Base-by-base conservation (phyloP, 2,113 vertebrate genomes). In the Rhizomys pruinosus region DNA sequence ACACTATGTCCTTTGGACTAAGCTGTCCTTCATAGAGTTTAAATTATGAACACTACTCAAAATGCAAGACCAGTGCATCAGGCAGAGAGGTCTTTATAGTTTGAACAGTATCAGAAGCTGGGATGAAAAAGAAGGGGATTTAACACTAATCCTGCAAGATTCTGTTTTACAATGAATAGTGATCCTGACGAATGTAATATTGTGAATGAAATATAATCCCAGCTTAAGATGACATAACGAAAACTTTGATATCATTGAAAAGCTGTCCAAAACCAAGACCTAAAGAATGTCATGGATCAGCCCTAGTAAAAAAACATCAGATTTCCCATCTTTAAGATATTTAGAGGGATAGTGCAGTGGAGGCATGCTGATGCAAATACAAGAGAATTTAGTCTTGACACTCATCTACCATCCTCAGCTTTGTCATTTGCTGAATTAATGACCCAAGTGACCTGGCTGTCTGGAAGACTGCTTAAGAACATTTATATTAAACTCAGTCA, bases 131-230 rank as follows among this genome's bases (percentile, higher is more conserved):
- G 92, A 95, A 79, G 37, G 27, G 22, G 66, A 86, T 25, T 97
- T 92, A 93, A 63, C 10, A 68, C 79, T 92, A 94, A 97, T 96
- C 92, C 84, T 94, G 5, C n/a, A 93, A 94, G 95, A 97, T 96
- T 96, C 93, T 76, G 88, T 94, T 82, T 94, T 89, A 91, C 91
- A 97, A 59, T 84, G 95, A 96, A 80, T 55, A 72, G 37, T 63
- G 76, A 97, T 92, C 71, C 69, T 19, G 10, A 89, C 29, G 78
- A 95, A 89, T 64, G 42, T 66, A 79, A 93, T 88, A 91, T 79
- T 93, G 57, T 92, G 94, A 95, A 93, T 96, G 95, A 94, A 89
- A 97, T 92, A 72, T 90, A 91, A 94, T 87, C 71, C n/a, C 89
- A 80, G 90, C 71, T 96, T 97, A 96, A 97, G 74, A 89, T 76